Evolutionary conservation across 2,113 vertebrate species (phyloP), one percentile per base, ranked within the genome.

Genomic region (Microtus ochrogaster): DNA sequence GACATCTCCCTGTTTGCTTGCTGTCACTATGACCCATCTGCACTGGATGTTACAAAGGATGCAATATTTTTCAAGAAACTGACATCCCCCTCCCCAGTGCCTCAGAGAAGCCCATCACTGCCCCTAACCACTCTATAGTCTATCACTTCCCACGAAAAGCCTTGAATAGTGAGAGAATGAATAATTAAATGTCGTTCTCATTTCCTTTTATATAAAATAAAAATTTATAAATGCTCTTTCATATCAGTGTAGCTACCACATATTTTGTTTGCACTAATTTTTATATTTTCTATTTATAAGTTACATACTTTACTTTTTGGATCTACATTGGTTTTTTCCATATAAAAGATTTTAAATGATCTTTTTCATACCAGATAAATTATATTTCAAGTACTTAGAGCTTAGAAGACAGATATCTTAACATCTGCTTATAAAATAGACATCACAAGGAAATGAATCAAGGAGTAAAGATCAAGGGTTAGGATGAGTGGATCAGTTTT

Each of bases 311-410:
- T 85, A 8, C 39, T 81, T 87, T 88, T 88, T 58, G 55, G 74
- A 87, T n/a, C 16, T 82, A 16, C 26, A 33, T 91, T 95, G 90
- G 36, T 61, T 39, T 33, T 88, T 96, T 44, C 3, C 30, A 93
- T 70, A 77, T 68, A 36, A 2, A 52, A 95, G 81, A 61, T 0
- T 63, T 55, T 87, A 92, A 22, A 52, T 36, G 28, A 94, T 83
- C 12, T 70, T 89, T 78, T 91, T 91, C 9, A 76, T 65, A 63
- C 49, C 30, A 94, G 87, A 81, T 61, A 66, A 65, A 55, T 96
- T 89, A 68, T 55, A 90, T 89, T 91, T 95, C 22, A 89, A 95
- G 74, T 77, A 95, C 36, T 74, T 93, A 28, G 84, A 79, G 28
- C 88, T 94, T 70, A 94, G 89, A 90, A 94, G 66, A 73, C 6